Evolutionary conservation across 2,888 invertebrate species (phyloP).

Genomic region (Brachyptera risi): DNA sequence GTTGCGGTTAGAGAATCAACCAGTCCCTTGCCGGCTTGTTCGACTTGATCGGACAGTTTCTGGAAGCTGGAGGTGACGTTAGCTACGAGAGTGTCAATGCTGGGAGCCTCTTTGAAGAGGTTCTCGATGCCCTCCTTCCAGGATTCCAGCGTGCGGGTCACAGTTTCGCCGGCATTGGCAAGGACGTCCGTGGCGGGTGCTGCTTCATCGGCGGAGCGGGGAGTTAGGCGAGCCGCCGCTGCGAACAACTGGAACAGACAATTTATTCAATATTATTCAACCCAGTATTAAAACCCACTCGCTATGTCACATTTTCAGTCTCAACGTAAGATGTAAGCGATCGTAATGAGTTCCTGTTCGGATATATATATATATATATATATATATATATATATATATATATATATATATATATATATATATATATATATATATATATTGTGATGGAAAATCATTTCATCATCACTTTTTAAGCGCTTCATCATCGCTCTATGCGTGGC

Average conservation of each 20-base stretch:
- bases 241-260: slow-evolving; percentile 13
- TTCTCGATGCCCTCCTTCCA: slow-evolving; percentile 1
- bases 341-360: too few species aligned
- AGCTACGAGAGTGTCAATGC: background rate
- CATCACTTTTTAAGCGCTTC: too few species aligned
- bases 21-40: background rate
- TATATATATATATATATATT: too few species aligned
- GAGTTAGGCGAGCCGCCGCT: background rate
- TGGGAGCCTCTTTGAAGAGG: background rate
- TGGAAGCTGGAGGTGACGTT: background rate
- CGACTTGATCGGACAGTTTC: slow-evolving; percentile 2
- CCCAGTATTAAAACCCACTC: too few species aligned
- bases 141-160: background rate
- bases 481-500: too few species aligned
- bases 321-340: too few species aligned
- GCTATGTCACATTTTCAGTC: too few species aligned
- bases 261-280: too few species aligned
- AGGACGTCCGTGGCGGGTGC: background rate
- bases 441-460: too few species aligned
- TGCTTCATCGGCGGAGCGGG: slow-evolving; percentile 7
- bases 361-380: too few species aligned
- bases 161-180: background rate
- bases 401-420: too few species aligned
- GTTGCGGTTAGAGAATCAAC: background rate
- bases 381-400: too few species aligned